Percentiles rank a stretch among this genome's conserved stretches.
Conservation (phyloP, 2,888 invertebrate species). For the Perdita meconis region DNA sequence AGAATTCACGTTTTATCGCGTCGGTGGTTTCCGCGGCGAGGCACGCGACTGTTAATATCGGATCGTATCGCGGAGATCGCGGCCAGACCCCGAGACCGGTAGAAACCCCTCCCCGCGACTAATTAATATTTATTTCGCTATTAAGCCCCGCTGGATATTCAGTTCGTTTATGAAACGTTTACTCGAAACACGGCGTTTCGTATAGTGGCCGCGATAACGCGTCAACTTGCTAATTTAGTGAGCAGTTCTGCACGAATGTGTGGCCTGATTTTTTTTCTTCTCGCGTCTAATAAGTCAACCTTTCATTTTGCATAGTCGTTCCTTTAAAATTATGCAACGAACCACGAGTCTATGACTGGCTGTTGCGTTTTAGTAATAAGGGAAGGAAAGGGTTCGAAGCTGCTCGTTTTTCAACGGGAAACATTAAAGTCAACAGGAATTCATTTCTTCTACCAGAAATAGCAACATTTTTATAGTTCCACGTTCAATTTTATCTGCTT, state of each 20-base stretch:
- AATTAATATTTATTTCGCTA: constrained; percentile 43
- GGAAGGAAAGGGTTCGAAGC: too few relatives aligned
- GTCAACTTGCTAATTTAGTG: constrained; percentile 8
- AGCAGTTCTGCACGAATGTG: constrained; percentile 1
- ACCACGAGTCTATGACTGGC: neutral
- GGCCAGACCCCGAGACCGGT: too few relatives aligned
- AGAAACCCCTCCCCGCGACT: too few relatives aligned
- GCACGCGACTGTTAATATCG: neutral
- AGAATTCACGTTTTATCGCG: constrained; percentile 17
- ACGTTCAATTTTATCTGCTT: too few relatives aligned
- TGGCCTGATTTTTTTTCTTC: neutral
- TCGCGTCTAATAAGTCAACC: neutral
- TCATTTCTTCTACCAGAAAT: too few relatives aligned
- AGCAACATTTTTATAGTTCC: too few relatives aligned
- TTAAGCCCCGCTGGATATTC: constrained; percentile 14
- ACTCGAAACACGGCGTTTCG: constrained; percentile 9
- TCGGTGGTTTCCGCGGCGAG: neutral
- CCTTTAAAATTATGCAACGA: neutral
- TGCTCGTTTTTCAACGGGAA: too few relatives aligned
- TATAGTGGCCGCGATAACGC: constrained; percentile 24
- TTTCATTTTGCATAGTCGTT: neutral
- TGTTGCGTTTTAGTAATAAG: neutral
- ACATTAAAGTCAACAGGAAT: too few relatives aligned
- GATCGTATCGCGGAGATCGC: too few relatives aligned
- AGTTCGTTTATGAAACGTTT: constrained; percentile 10